These are phyloP conservation scores for Standfussiana lucernea DNA, from an alignment of 2,888 invertebrate genomes.

Conservation along the genomic window DNA sequence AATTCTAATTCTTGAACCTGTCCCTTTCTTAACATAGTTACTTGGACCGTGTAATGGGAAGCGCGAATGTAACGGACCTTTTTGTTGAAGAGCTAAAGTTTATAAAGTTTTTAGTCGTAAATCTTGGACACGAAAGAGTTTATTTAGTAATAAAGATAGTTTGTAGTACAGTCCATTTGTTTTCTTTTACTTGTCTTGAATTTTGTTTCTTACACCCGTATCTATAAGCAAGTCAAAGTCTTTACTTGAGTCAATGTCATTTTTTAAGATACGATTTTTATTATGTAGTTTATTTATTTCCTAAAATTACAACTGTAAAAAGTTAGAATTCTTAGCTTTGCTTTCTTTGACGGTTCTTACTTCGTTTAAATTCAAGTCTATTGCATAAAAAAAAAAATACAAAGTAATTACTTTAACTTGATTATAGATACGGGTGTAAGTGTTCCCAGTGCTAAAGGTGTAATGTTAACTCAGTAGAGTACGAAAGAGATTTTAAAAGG, in stretches of 20 bases:
- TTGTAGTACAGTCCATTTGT: conserved; percentile 23
- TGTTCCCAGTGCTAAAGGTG: background rate
- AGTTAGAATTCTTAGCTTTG: too few species aligned
- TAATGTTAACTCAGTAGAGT: background rate
- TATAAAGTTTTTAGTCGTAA: conserved; percentile 57
- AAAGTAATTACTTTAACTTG: too few species aligned
- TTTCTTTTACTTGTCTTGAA: conserved; percentile 19
- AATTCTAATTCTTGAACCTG: background rate
- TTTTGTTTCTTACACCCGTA: conserved; percentile 31
- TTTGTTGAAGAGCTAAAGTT: conserved; percentile 64
- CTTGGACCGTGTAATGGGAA: conserved; percentile 69
- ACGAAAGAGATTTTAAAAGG: background rate
- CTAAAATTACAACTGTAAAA: too few species aligned
- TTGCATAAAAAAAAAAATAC: too few species aligned
- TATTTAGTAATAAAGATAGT: conserved; percentile 45
- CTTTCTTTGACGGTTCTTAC: too few species aligned
- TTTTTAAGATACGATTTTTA: too few species aligned
- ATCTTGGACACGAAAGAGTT: conserved; percentile 55
- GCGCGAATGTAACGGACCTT: conserved; percentile 68
- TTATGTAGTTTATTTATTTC: too few species aligned
- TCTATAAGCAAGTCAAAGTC: too few species aligned
- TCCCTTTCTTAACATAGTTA: conserved; percentile 45
- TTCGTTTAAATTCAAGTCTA: too few species aligned
- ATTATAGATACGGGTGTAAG: too few species aligned
- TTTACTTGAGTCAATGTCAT: too few species aligned